Conservation (phyloP, 2,113 vertebrate genomes). For the Mus spicilegus region DNA sequence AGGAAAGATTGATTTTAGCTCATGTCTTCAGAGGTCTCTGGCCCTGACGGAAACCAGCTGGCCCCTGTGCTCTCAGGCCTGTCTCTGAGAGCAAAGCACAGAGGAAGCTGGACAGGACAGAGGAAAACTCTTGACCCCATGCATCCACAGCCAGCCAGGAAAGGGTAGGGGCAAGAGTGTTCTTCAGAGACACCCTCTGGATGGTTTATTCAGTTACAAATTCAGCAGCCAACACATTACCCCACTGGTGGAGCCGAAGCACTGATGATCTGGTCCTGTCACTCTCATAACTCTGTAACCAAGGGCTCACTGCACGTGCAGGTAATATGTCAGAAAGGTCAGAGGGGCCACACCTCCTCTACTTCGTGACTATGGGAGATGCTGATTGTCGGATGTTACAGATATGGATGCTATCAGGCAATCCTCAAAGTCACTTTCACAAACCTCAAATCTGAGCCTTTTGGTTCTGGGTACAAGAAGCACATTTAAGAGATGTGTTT, state of each 20-base stretch:
- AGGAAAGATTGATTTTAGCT: neutral
- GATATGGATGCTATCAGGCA: neutral
- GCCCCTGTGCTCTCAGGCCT: neutral
- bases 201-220: neutral
- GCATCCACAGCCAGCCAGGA: neutral
- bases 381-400: neutral
- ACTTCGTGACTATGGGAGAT: neutral
- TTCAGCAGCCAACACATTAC: neutral
- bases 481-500: neutral
- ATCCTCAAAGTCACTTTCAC: neutral
- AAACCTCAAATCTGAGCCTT: neutral
- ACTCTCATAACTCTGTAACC: neutral
- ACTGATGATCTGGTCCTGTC: neutral
- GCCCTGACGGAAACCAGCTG: neutral
- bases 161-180: neutral
- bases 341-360: neutral
- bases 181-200: neutral
- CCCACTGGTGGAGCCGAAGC: neutral
- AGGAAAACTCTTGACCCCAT: too few relatives aligned
- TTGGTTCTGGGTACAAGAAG: neutral
- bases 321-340: neutral
- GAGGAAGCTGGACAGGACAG: neutral
- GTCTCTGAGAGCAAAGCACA: neutral
- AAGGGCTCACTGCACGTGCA: neutral
- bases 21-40: neutral